Evolutionary conservation across 2,888 invertebrate species (phyloP).

Genomic region (Pandemis corylana): DNA sequence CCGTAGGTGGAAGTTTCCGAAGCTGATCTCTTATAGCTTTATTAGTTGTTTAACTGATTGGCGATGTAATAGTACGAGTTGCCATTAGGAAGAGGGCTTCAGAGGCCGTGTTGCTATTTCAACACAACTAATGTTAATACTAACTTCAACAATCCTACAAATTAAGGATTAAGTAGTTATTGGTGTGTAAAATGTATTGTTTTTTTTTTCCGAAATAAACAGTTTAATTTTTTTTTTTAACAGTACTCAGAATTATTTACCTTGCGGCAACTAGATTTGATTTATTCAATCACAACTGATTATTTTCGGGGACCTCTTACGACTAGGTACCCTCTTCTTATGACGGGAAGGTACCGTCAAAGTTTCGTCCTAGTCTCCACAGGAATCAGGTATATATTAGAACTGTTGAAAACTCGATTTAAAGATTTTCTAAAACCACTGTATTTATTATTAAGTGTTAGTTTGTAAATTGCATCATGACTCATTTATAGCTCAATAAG

Average conservation of each 20-base stretch:
- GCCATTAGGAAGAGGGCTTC: slow-evolving; percentile 1
- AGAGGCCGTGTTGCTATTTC: background rate
- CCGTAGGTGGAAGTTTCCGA: slow-evolving; percentile 8
- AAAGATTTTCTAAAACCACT: background rate
- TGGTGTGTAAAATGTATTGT: no score
- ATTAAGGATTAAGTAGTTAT: no score
- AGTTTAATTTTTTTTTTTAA: no score
- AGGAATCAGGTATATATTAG: no score
- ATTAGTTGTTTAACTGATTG: slow-evolving; percentile 22
- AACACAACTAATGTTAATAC: no score
- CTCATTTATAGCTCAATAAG: slow-evolving; percentile 23
- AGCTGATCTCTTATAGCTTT: slow-evolving; percentile 18
- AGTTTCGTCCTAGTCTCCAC: no score
- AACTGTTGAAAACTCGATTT: background rate
- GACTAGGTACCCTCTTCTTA: no score
- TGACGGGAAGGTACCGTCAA: no score
- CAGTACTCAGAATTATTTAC: slow-evolving; percentile 8
- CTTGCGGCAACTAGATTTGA: background rate
- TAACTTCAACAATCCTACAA: no score
- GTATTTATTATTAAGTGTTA: background rate
- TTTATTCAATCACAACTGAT: background rate
- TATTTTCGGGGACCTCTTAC: no score
- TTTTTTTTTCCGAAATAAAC: no score
- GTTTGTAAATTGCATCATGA: background rate
- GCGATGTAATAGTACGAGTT: slow-evolving; percentile 20